A percentile compares a stretch with the other conserved stretches of the same genome.
Evolutionary conservation across 30 jellyfish, hydroid and myxozoan species (phyloP).

Genomic region (Cassiopea andromeda): DNA sequence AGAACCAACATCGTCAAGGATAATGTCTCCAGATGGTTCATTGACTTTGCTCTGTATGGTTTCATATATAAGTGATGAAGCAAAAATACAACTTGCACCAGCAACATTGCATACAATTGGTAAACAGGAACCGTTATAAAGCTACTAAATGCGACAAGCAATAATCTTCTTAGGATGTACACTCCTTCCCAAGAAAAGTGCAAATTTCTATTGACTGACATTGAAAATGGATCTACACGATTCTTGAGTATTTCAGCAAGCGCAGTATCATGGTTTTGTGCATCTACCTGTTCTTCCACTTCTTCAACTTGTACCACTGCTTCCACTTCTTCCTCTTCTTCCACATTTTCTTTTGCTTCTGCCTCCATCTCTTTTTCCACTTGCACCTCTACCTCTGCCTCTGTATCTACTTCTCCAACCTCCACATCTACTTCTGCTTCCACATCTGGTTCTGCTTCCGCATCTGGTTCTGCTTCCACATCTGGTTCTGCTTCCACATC

Average conservation of each 20-base stretch:
- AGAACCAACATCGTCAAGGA: constrained; percentile 5
- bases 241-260: neutral
- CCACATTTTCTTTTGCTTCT: too few species aligned
- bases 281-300: neutral
- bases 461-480: too few species aligned
- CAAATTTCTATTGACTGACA: neutral
- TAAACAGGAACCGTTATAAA: neutral
- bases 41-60: neutral
- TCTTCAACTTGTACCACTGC: neutral
- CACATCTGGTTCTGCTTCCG: too few species aligned
- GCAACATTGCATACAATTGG: constrained; percentile 5
- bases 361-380: too few species aligned
- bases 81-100: constrained; percentile 1
- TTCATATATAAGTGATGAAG: neutral
- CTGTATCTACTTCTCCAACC: too few species aligned
- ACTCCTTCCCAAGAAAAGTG: constrained; percentile 20
- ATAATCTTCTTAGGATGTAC: constrained; percentile 3
- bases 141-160: neutral
- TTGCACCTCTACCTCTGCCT: too few species aligned
- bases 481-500: too few species aligned
- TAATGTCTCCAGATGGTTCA: constrained; percentile 1
- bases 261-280: neutral
- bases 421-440: too few species aligned
- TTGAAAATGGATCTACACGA: constrained; percentile 8
- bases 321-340: too few species aligned